Evolutionary conservation across 2,797 vertebrate genomes (phyloP), one percentile per base, ranked within the genome.

Genomic region (Artibeus jamaicensis): DNA sequence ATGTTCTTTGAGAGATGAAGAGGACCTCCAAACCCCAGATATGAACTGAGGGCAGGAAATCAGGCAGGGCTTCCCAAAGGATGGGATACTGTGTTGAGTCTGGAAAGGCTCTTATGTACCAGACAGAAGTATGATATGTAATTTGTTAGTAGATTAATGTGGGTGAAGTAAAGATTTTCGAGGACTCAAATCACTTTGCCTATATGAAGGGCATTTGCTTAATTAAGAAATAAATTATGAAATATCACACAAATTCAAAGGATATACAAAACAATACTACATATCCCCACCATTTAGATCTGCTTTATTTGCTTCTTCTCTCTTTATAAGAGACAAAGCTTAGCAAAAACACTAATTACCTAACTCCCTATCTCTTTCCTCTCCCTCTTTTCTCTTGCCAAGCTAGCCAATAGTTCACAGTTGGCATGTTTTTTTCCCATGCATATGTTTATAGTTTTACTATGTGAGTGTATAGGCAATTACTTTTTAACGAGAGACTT

Each of bases 401-500:
- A 76, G n/a, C 53, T 90, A 92, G 94, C 59, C 91, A 82, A 59
- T 50, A 11, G 57, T 73, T 93, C 73, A 95, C 87, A 62, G 88
- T 90, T 88, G 91, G 73, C 9, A 7, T 90, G 53, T 88, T 19
- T 84, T 93, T 82, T 93, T 67, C 77, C 44, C 86, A 70, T 57
- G 59, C 39, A 11, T 70, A 62, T 57, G 53, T 77, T 90, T 83
- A 81, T 6, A 19, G 34, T 93, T 93, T 87, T 74, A 93, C 73
- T 77, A 85, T 2, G 10, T 84, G 85, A 95, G 77, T 44, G n/a
- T 48, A 48, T 14, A 92, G 71, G 53, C 85, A 95, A 92, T 95
- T 96, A 88, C 53, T 95, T 90, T 92, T 89, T 95, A 94, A 95
- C 62, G 73, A 94, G 89, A 91, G 93, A 84, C 34, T 67, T 65